Evolutionary conservation across 1,140 invertebrate species (phyloP), one percentile per base, ranked within the genome.

Genomic region (Fopius arisanus): DNA sequence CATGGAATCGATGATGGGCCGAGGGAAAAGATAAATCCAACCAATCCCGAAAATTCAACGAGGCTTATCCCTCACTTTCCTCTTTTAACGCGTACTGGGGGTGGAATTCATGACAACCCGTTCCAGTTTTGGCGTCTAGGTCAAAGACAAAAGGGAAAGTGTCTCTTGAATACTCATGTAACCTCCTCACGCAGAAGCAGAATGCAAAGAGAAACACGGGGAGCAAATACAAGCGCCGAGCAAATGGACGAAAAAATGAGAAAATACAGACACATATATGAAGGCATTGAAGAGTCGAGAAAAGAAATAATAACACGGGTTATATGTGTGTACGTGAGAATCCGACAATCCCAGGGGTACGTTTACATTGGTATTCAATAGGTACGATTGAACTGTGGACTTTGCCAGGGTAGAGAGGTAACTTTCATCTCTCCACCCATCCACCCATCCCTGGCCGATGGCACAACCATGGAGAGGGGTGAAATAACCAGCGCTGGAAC

Each of bases 341-440:
- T 78, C 72, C 73, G 69, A 62, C 43, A 70, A 71, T 78, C 67
- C 63, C 72, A 62, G 70, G 43, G 62, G 62, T 72, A 72, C 80
- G 77, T 82, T 83, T 83, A 78, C 82, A 83, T 83, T 82, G 82
- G 78, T 81, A 83, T 83, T 83, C 82, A 82, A 82, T 82, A 75
- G 79, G 62, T 48, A 54, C 80, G 80, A 82, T 83, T 81, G 77
- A 81, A 79, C 80, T 77, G 80, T 79, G 73, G 75, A 75, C 76
- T 82, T 82, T 79, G 73, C 70, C 67, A 37, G 31, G 67, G 54
- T 33, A 59, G 51, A 73, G 31, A 67, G 31, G 26, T 16, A 41
- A 31, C 54, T 62, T 26, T 19, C 33, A 16, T 21, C n/a, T 16
- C 31, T 31, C 0, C n/a, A 14, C 40, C 7, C 37, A 21, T 3